Conservation (phyloP, 2,113 vertebrate genomes). For the Eonycteris spelaea region DNA sequence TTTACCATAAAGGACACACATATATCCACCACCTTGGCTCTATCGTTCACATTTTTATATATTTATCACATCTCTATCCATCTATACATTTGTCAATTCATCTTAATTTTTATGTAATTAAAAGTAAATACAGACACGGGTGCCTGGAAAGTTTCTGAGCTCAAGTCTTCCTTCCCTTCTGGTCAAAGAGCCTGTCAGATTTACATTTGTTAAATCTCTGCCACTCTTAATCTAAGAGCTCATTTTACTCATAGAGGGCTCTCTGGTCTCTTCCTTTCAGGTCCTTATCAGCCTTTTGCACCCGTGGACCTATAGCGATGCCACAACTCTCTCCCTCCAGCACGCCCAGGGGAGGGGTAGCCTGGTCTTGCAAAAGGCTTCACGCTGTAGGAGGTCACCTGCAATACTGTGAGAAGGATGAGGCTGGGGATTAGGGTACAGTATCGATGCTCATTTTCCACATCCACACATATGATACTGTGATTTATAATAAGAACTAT, state of each 20-base stretch:
- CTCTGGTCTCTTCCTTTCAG: not conserved
- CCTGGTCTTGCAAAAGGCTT: fast-evolving
- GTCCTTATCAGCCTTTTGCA: not conserved
- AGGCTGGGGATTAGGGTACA: too few species aligned
- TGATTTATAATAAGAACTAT: not conserved
- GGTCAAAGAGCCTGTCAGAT: not conserved
- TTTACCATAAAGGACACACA: not conserved
- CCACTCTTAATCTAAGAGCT: not conserved
- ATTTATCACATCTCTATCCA: not conserved
- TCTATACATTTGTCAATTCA: not conserved
- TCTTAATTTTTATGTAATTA: not conserved
- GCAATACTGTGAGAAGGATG: not conserved
- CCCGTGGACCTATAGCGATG: not conserved
- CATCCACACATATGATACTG: not conserved
- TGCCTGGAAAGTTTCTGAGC: not conserved
- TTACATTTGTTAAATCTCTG: not conserved
- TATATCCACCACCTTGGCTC: too few species aligned
- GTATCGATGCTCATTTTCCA: not conserved
- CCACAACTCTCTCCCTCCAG: not conserved
- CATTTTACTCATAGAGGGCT: not conserved
- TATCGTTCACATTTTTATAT: not conserved
- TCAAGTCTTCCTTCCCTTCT: not conserved
- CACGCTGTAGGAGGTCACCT: too few species aligned
- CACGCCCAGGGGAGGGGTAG: not conserved
- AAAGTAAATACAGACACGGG: not conserved